A percentile compares a stretch with the other conserved stretches of the same genome.
These are phyloP conservation scores for Dreissena rostriformis DNA, from an alignment of 1,140 invertebrate species.

Conservation along the genomic window DNA sequence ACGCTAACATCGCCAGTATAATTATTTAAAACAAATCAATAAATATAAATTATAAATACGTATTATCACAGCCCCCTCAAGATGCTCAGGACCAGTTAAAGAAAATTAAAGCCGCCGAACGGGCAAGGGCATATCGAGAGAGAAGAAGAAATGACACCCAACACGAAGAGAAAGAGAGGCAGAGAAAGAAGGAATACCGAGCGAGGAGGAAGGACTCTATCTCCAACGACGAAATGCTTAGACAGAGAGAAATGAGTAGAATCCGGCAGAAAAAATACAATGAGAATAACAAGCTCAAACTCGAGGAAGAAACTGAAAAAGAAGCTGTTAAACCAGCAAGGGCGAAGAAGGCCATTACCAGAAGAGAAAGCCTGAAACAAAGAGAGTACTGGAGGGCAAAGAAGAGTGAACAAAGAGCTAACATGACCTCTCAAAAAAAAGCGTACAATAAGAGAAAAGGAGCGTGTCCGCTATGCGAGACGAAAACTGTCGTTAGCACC, in stretches of 20 bases:
- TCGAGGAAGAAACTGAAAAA: not conserved
- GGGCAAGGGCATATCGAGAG: not conserved
- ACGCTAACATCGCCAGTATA: not conserved
- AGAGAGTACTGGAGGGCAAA: constrained; percentile 1
- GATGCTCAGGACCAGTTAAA: not conserved
- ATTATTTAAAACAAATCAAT: too few species aligned
- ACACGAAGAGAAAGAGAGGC: not conserved
- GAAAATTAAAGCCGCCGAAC: not conserved
- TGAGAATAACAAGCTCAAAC: not conserved
- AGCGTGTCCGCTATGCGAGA: not conserved
- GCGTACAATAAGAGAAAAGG: not conserved
- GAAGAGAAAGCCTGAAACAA: not conserved
- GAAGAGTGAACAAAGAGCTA: not conserved
- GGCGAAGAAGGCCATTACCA: not conserved
- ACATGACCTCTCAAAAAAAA: constrained; percentile 1
- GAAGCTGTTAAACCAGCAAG: not conserved
- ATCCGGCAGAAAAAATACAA: not conserved
- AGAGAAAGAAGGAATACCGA: not conserved
- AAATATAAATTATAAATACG: not conserved
- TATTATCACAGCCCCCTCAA: not conserved
- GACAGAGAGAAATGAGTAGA: not conserved
- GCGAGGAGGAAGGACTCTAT: not conserved
- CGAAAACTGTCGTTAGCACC: not conserved
- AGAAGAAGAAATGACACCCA: not conserved
- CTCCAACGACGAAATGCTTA: not conserved